Conservation (phyloP, 2,797 vertebrate genomes). For the Mormyrops boulengeri region DNA sequence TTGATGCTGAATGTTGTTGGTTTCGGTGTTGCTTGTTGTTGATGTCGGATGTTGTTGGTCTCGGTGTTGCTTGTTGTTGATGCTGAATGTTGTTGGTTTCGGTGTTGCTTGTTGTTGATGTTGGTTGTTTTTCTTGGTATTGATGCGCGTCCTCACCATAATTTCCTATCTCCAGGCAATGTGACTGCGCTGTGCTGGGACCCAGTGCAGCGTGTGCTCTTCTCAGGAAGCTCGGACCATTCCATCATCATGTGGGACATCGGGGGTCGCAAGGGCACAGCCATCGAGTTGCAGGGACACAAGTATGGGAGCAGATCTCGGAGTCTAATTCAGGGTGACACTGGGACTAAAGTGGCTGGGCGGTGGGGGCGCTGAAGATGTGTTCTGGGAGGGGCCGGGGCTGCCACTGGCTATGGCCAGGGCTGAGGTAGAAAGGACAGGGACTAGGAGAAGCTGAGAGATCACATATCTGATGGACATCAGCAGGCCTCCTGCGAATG, state of each 20-base stretch:
- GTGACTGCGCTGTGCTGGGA: slow-evolving; percentile 96
- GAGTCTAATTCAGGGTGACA: neutral
- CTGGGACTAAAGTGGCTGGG: neutral
- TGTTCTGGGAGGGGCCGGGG: neutral
- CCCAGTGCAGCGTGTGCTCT: slow-evolving; percentile 80
- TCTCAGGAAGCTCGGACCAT: slow-evolving; percentile 94
- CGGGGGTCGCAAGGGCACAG: slow-evolving; percentile 92
- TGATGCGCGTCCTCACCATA: neutral
- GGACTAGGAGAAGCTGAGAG: neutral
- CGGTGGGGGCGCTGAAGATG: neutral
- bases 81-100: too few species aligned
- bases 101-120: neutral
- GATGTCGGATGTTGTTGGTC: neutral
- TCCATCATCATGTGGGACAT: slow-evolving; percentile 99
- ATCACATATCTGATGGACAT: neutral
- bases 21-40: neutral
- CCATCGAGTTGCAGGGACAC: slow-evolving; percentile 96
- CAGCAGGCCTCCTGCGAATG: neutral
- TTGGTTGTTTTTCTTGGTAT: neutral
- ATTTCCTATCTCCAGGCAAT: slow-evolving; percentile 63
- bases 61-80: neutral
- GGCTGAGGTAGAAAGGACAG: neutral
- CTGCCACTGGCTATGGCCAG: neutral
- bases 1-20: neutral
- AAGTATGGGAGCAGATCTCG: slow-evolving; percentile 62